Evolutionary conservation across 2,113 vertebrate species (phyloP).

Genomic region (Anser brachyrhynchus): DNA sequence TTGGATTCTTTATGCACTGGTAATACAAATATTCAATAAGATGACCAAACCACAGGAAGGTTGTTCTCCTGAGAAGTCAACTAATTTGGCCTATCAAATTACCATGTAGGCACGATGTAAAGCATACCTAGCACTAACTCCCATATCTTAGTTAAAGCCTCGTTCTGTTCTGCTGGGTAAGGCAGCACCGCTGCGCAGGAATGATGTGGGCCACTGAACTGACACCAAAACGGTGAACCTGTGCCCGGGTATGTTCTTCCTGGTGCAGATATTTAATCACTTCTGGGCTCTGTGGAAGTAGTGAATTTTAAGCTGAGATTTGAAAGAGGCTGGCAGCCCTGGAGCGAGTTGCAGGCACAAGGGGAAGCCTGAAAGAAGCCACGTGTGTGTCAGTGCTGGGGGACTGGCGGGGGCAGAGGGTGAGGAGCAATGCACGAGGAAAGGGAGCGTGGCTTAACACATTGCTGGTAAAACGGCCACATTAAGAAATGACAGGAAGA

Average conservation of each 20-base stretch:
- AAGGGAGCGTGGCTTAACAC: background rate
- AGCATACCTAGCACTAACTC: background rate
- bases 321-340: background rate
- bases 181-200: background rate
- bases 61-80: background rate
- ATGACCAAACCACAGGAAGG: background rate
- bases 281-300: background rate
- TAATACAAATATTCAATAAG: background rate
- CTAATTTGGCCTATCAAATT: background rate
- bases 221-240: background rate
- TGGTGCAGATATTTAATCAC: background rate
- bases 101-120: background rate
- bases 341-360: background rate
- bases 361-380: background rate
- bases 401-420: background rate
- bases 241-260: fast-evolving
- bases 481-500: background rate
- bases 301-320: background rate
- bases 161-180: fast-evolving
- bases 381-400: fast-evolving
- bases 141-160: background rate
- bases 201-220: background rate
- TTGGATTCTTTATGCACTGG: background rate
- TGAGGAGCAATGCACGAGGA: background rate
- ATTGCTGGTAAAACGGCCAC: background rate